Evolutionary conservation across 1,140 invertebrate species (phyloP).

Genomic region (fruit fly (Drosophila melanogaster)): Release_6_plus_ISO1_MT NT_033779.5:12834501-12835000

Average conservation of each 20-base stretch:
- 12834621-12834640: neutral
- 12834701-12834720: slow-evolving; percentile 15
- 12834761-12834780: slow-evolving; percentile 25
- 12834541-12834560: too few relatives aligned
- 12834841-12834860: slow-evolving; percentile 1
- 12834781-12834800: slow-evolving; percentile 78
- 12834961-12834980: slow-evolving; percentile 29
- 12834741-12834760: slow-evolving; percentile 2
- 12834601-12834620: too few relatives aligned
- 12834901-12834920: slow-evolving; percentile 78
- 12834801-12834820: slow-evolving; percentile 82
- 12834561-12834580: too few relatives aligned
- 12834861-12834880: slow-evolving; percentile 36
- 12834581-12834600: too few relatives aligned
- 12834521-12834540: too few relatives aligned
- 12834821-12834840: slow-evolving; percentile 65
- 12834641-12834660: neutral
- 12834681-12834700: slow-evolving; percentile 25
- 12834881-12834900: slow-evolving; percentile 65
- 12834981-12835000: slow-evolving; percentile 7
- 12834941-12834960: slow-evolving; percentile 72
- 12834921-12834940: slow-evolving; percentile 83
- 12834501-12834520: too few relatives aligned
- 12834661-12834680: slow-evolving; percentile 5
- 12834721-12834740: slow-evolving; percentile 38